Evolutionary conservation across 2,113 vertebrate species (phyloP).

Genomic region (Peromyscus polionotus): DNA sequence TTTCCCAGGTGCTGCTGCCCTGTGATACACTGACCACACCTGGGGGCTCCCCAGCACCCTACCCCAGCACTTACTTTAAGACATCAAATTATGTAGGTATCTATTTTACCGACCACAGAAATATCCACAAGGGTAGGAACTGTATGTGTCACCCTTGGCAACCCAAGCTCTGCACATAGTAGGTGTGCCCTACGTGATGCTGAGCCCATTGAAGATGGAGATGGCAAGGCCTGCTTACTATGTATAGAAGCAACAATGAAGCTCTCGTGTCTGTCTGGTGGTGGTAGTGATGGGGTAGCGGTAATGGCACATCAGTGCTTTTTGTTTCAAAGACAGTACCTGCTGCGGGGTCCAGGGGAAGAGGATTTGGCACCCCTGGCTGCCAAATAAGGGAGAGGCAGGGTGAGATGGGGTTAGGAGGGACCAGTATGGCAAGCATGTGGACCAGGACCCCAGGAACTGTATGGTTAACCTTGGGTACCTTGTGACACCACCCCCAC

Average conservation of each 20-base stretch:
- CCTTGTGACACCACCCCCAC: not conserved
- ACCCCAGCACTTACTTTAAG: not conserved
- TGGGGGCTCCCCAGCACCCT: not conserved
- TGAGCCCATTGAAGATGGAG: not conserved
- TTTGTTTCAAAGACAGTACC: not conserved
- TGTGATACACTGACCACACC: not conserved
- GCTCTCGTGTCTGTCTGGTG: not conserved
- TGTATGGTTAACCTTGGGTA: not conserved
- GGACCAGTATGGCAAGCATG: not conserved
- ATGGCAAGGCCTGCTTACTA: not conserved
- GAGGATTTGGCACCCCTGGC: not conserved
- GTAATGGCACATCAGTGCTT: not conserved
- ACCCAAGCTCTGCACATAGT: constrained; percentile 13
- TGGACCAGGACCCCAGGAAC: constrained; percentile 3
- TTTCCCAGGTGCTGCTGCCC: not conserved
- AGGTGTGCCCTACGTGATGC: not conserved
- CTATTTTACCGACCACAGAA: constrained; percentile 46
- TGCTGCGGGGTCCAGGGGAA: not conserved
- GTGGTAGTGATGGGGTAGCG: not conserved
- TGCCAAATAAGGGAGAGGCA: not conserved
- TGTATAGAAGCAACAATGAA: not conserved
- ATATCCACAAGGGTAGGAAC: not conserved
- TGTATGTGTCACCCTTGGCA: not conserved
- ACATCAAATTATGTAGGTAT: not conserved
- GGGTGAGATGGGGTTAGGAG: not conserved